A percentile compares a stretch with the other conserved stretches of the same genome.
phyloP scores from a whole-genome alignment of 2,888 invertebrate genomes.

The Drosophila mayaguana region DNA sequence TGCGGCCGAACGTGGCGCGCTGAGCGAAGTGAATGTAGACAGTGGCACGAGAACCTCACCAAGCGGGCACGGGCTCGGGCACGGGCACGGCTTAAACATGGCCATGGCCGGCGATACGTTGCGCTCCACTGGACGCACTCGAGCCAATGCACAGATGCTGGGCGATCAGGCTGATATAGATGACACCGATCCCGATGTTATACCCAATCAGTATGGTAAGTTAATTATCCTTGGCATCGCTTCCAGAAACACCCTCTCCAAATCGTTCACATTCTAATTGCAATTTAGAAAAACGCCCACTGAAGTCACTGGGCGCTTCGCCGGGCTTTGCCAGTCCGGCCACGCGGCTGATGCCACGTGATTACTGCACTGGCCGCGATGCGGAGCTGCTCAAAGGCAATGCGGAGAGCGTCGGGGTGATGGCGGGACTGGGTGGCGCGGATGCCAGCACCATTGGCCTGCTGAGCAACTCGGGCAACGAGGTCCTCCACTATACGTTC shows the following conservation, averaged over 20 bases:
- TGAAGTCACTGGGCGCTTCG: slow-evolving; percentile 83
- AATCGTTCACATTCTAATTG: not conserved
- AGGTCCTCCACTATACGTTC: slow-evolving; percentile 85
- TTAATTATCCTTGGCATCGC: slow-evolving; percentile 26
- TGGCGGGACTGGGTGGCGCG: slow-evolving; percentile 37
- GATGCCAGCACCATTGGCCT: slow-evolving; percentile 72
- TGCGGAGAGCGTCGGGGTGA: slow-evolving; percentile 64
- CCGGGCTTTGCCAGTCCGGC: slow-evolving; percentile 85
- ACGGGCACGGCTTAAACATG: slow-evolving; percentile 35
- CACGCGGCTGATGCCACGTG: slow-evolving; percentile 84
- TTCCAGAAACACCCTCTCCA: not conserved
- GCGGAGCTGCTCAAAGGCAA: slow-evolving; percentile 76
- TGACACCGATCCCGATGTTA: slow-evolving; percentile 94
- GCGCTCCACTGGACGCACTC: slow-evolving; percentile 78
- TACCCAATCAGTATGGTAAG: slow-evolving; percentile 94
- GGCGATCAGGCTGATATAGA: slow-evolving; percentile 85
- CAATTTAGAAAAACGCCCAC: slow-evolving; percentile 84
- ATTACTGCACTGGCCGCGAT: slow-evolving; percentile 80
- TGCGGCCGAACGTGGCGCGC: slow-evolving; percentile 65
- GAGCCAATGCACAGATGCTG: slow-evolving; percentile 85
- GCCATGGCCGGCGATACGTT: slow-evolving; percentile 85
- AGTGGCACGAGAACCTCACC: slow-evolving; percentile 74
- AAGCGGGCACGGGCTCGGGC: slow-evolving; percentile 41
- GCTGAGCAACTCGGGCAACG: slow-evolving; percentile 82
- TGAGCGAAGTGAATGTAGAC: slow-evolving; percentile 83